Base-by-base conservation (phyloP, 2,888 invertebrate genomes). In the Coenonympha glycerion region DNA sequence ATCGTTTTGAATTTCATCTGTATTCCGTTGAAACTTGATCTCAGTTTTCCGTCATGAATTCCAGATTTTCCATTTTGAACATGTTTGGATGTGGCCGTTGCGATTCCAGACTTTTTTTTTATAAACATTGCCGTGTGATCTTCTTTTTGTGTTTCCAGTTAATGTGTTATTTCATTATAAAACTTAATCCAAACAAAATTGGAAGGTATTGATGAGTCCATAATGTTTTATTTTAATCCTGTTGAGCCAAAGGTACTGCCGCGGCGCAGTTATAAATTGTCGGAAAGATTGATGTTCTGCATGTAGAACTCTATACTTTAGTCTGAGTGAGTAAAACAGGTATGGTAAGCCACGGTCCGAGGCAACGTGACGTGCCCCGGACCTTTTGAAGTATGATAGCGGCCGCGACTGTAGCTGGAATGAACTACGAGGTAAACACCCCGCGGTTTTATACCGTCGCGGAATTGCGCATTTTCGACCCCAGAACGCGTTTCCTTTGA, bases 401-500 rank as follows among this genome's bases (percentile, higher is more conserved):
- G 3, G 39, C 18, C 28, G 36, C 16, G 15, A 18, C 11, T 24
- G 16, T 30, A 24, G 41, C 18, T 47, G 16, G 39, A 55, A 40
- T 55, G 52, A 30, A 6, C 8, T 19, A 37, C 34, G 18, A 19
- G 19, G 24, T 15, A 11, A 31, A 34, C 52, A 33, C 26, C 28
- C 15, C 6, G 18, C 42, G 42, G 42, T 49, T 55, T 53, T 55
- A 55, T 55, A 55, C 49, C 30, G 36, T 53, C 37, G 30, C 11
- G 22, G 18, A 39, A 41, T 34, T 45, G 40, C 55, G 47, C 36
- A 44, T 49, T 53, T 40, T 46, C 47, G 21, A 47, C 44, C 49
- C 53, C 47, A 44, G 30, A 15, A 22, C 18, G 9, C 36, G 24
- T 3, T 9, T 56, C 42, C 49, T 44, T 44, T 41, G 34, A 39